Evolutionary conservation across 1,140 invertebrate species (phyloP).

Genomic region (Glomeris maerens): DNA sequence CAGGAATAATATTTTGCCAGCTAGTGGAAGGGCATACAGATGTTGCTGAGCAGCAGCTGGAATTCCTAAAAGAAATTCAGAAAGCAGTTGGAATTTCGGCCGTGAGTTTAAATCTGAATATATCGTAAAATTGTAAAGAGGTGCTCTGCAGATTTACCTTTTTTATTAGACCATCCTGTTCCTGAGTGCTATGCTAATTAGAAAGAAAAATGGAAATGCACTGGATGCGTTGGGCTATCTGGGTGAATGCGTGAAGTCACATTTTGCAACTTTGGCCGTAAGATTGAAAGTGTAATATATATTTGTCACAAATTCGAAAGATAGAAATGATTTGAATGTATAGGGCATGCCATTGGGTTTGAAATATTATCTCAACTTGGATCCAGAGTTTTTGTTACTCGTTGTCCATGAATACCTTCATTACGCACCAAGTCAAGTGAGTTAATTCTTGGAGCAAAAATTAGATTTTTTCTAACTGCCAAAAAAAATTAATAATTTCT

Average conservation of each 20-base stretch:
- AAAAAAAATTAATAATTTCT: constrained; percentile 5
- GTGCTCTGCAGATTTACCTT: constrained; percentile 34
- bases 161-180: constrained; percentile 30
- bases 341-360: constrained; percentile 52
- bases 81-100: constrained; percentile 38
- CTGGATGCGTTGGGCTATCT: constrained; percentile 39
- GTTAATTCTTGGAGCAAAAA: too few species aligned
- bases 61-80: constrained; percentile 69
- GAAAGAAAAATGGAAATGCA: constrained; percentile 24
- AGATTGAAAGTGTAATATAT: too few species aligned
- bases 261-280: constrained; percentile 35
- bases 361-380: constrained; percentile 55
- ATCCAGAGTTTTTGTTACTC: constrained; percentile 72
- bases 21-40: constrained; percentile 40
- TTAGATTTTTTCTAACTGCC: constrained; percentile 2
- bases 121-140: constrained; percentile 10
- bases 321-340: too few species aligned
- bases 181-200: constrained; percentile 27
- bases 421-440: constrained; percentile 47
- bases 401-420: constrained; percentile 60
- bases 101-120: constrained; percentile 21
- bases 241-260: constrained; percentile 52
- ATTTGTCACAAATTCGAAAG: too few species aligned
- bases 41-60: constrained; percentile 66
- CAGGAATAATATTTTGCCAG: constrained; percentile 67